These are phyloP conservation scores for Coenonympha glycerion DNA, from an alignment of 2,888 invertebrate genomes.

Conservation along the genomic window DNA sequence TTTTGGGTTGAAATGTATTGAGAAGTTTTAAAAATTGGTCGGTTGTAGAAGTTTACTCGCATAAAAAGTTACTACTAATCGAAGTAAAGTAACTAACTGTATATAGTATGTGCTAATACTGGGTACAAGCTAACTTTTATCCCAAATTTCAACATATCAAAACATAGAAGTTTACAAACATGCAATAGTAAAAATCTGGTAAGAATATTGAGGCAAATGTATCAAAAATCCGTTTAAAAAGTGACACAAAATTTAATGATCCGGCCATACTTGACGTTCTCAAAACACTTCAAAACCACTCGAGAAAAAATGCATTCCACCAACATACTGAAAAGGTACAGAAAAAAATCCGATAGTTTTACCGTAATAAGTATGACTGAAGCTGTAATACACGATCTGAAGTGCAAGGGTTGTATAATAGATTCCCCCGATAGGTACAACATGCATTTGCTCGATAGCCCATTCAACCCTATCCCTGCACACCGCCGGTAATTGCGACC, in stretches of 20 bases:
- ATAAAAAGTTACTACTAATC: too few relatives aligned
- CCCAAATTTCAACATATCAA: too few relatives aligned
- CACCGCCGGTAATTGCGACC: constrained; percentile 46
- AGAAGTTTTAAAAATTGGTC: too few relatives aligned
- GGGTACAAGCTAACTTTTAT: too few relatives aligned
- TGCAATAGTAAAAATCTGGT: too few relatives aligned
- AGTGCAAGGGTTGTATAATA: constrained; percentile 20
- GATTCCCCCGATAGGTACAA: constrained; percentile 20
- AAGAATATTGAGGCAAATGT: not conserved
- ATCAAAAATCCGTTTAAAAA: not conserved
- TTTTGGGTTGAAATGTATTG: not conserved
- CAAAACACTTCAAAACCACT: not conserved
- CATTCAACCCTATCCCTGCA: constrained; percentile 37
- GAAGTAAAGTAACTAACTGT: too few relatives aligned
- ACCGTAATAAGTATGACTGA: constrained; percentile 4
- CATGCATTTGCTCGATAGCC: constrained; percentile 21
- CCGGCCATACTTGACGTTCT: not conserved
- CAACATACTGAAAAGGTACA: not conserved
- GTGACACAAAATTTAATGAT: constrained; percentile 5
- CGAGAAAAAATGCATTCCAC: not conserved
- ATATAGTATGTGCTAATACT: too few relatives aligned
- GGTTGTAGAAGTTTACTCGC: too few relatives aligned
- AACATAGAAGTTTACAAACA: too few relatives aligned
- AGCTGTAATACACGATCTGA: constrained; percentile 2
- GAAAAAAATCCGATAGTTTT: constrained; percentile 11